These are phyloP conservation scores for Callocephalon fimbriatum DNA, from an alignment of 2,113 vertebrate genomes.

Conservation along the genomic window DNA sequence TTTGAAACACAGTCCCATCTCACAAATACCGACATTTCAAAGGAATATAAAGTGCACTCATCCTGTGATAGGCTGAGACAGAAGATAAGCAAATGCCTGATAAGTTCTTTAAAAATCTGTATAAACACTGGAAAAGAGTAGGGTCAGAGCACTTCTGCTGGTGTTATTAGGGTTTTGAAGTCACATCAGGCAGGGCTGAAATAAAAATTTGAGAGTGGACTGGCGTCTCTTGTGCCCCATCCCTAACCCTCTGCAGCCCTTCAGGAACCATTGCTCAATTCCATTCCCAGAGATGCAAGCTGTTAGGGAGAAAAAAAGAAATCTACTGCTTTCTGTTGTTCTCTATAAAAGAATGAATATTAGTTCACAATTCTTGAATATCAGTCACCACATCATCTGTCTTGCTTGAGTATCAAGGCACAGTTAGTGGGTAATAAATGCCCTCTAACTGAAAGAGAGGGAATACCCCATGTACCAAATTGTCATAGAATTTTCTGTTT, in stretches of 20 bases:
- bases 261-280: not conserved
- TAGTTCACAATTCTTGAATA: slow-evolving; percentile 43
- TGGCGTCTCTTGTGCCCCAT: not conserved
- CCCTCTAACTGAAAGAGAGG: slow-evolving; percentile 35
- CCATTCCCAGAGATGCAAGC: not conserved
- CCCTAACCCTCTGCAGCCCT: not conserved
- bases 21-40: not conserved
- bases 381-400: slow-evolving; percentile 60
- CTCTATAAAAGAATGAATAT: not conserved
- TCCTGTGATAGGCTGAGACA: not conserved
- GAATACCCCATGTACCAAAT: not conserved
- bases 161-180: not conserved
- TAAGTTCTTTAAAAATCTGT: not conserved
- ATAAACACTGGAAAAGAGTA: not conserved
- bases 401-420: slow-evolving; percentile 38
- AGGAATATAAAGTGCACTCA: not conserved
- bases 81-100: not conserved
- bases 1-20: not conserved
- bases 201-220: not conserved
- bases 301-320: not conserved
- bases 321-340: not conserved
- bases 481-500: slow-evolving; percentile 52
- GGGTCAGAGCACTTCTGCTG: not conserved
- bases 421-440: slow-evolving; percentile 42
- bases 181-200: not conserved